These are phyloP conservation scores for Eriocheir sinensis DNA, from an alignment of 1,140 invertebrate genomes.

Conservation along the genomic window DNA sequence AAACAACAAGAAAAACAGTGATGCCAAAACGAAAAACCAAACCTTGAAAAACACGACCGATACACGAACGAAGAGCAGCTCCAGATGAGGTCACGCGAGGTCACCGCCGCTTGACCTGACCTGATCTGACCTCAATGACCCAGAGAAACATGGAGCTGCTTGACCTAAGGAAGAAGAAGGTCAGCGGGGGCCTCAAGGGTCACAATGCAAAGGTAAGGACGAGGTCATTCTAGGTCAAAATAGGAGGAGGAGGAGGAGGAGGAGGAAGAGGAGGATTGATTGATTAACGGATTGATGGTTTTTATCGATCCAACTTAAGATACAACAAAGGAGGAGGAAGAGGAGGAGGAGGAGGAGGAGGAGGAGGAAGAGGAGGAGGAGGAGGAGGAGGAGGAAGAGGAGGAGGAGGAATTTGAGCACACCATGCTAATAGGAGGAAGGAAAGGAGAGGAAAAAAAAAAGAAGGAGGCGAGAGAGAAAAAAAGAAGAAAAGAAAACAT, in stretches of 20 bases:
- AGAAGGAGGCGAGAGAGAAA: background rate
- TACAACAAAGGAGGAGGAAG: background rate
- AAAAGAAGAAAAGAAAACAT: background rate
- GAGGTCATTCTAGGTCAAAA: background rate
- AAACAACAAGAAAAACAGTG: too few relatives aligned
- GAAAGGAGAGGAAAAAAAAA: too few relatives aligned
- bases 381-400: background rate
- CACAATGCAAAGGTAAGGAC: constrained; percentile 53
- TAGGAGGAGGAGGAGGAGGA: background rate
- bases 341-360: background rate
- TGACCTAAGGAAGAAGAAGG: constrained; percentile 55
- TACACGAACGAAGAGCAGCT: background rate
- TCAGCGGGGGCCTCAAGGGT: constrained; percentile 6
- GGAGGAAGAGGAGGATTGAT: background rate
- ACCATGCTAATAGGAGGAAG: background rate
- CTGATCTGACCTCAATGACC: background rate
- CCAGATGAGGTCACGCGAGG: background rate
- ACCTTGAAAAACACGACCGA: background rate
- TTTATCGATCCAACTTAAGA: too few relatives aligned
- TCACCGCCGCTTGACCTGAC: too few relatives aligned
- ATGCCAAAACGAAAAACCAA: too few relatives aligned
- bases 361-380: background rate
- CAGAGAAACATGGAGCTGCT: constrained; percentile 44
- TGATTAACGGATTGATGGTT: too few relatives aligned
- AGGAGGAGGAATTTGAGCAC: background rate